Conservation (phyloP, 2,797 vertebrate species). For the Phalanger gymnotis region DNA sequence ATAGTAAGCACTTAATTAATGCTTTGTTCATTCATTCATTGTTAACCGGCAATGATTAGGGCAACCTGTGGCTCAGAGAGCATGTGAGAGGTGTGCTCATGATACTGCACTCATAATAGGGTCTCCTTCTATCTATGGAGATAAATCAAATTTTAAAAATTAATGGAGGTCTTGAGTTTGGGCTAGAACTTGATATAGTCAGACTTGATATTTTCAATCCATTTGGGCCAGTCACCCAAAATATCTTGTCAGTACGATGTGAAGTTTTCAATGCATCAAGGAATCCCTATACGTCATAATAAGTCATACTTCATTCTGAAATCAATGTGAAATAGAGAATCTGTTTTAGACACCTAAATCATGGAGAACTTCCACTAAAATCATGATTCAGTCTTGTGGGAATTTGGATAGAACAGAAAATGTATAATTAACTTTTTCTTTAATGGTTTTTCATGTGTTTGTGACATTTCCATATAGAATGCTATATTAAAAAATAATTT, state of each 20-base stretch:
- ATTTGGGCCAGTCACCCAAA: constrained; percentile 37
- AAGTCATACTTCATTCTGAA: constrained; percentile 10
- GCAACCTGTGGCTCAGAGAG: background rate
- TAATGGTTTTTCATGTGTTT: constrained; percentile 40
- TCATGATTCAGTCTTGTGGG: constrained; percentile 43
- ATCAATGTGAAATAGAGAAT: background rate
- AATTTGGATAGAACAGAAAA: constrained; percentile 15
- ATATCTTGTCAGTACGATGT: constrained; percentile 29
- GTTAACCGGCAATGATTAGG: background rate
- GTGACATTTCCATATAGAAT: constrained; percentile 34
- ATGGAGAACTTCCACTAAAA: background rate
- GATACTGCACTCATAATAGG: background rate
- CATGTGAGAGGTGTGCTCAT: constrained; percentile 29
- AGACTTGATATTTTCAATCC: no score
- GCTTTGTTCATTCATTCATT: background rate
- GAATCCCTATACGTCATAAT: background rate
- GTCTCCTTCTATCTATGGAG: constrained; percentile 1
- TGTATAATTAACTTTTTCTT: constrained; percentile 55
- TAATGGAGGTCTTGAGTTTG: no score
- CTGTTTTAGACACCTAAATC: constrained; percentile 7
- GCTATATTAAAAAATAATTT: background rate
- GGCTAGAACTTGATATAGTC: no score
- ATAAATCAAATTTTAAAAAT: no score
- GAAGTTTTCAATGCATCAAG: constrained; percentile 21
- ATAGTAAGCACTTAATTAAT: background rate